A percentile compares a stretch with the other conserved stretches of the same genome.
Conservation (phyloP, 2,113 vertebrate species). For the Labeo rohita region DNA sequence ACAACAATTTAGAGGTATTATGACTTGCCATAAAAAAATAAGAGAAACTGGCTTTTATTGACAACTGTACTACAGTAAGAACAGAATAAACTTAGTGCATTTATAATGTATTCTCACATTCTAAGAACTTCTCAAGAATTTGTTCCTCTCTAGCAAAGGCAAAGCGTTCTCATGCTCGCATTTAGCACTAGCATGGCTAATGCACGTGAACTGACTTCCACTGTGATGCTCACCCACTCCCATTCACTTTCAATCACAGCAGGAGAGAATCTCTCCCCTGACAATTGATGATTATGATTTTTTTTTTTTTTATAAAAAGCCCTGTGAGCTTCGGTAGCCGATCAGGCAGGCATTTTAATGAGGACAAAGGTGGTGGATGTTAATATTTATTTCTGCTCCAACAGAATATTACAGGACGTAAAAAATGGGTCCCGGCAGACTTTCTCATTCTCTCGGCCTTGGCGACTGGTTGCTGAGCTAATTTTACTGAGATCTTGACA, state of each 20-base stretch:
- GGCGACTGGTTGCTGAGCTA: not conserved
- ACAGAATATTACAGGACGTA: not conserved
- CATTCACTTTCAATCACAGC: constrained; percentile 3
- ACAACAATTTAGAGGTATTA: constrained; percentile 3
- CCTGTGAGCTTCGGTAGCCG: constrained; percentile 12
- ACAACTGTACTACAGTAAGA: not conserved
- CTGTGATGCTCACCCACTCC: not conserved
- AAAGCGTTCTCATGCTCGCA: not conserved
- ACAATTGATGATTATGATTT: constrained; percentile 35
- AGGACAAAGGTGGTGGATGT: constrained; percentile 20
- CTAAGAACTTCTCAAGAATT: constrained; percentile 1
- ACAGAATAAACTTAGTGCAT: not conserved
- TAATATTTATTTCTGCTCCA: constrained; percentile 37
- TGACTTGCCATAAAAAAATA: constrained; percentile 9
- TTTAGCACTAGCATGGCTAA: not conserved
- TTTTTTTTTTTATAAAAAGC: constrained; percentile 44
- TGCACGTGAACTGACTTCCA: not conserved
- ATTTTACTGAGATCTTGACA: constrained; percentile 28
- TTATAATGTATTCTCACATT: not conserved
- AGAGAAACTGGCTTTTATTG: not conserved
- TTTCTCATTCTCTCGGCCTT: not conserved
- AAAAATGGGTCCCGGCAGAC: constrained; percentile 23
- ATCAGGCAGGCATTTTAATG: constrained; percentile 37
- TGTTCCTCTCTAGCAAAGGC: not conserved
- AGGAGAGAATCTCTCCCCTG: constrained; percentile 23